Evolutionary conservation across 2,113 vertebrate genomes (phyloP).

Genomic region (Pimephales promelas): DNA sequence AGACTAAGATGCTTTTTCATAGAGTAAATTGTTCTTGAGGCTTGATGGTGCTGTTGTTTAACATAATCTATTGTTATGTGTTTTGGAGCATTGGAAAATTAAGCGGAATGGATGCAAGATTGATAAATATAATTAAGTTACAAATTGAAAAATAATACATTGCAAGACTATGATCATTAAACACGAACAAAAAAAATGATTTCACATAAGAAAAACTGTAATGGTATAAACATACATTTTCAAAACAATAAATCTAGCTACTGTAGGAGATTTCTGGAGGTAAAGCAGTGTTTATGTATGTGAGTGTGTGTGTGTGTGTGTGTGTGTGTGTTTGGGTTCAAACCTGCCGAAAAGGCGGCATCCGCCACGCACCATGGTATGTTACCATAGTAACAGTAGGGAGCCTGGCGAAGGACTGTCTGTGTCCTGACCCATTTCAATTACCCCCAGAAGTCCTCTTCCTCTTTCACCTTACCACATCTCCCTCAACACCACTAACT

Average conservation of each 20-base stretch:
- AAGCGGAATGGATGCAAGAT: not conserved
- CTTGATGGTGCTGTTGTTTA: not conserved
- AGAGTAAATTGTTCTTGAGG: not conserved
- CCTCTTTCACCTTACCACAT: constrained; percentile 69
- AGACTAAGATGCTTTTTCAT: not conserved
- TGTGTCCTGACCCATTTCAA: constrained; percentile 81
- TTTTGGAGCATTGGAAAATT: not conserved
- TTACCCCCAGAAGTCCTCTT: constrained; percentile 77
- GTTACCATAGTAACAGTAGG: constrained; percentile 82
- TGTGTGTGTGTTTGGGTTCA: constrained; percentile 47
- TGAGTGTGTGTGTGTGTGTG: too few species aligned
- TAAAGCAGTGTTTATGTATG: constrained; percentile 18
- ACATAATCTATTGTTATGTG: not conserved
- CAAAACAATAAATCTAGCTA: not conserved
- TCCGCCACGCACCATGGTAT: constrained; percentile 66
- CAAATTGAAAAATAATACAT: not conserved
- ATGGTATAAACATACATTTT: not conserved
- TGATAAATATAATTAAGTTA: not conserved
- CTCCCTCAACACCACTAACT: constrained; percentile 59
- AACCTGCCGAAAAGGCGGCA: constrained; percentile 54
- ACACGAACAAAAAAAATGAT: not conserved
- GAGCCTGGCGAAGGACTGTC: constrained; percentile 71
- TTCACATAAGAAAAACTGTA: not conserved
- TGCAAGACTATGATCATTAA: not conserved
- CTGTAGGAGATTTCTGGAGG: constrained; percentile 32